phyloP scores from a whole-genome alignment of 2,113 vertebrate genomes.

The Cochlearius cochlearius region DNA sequence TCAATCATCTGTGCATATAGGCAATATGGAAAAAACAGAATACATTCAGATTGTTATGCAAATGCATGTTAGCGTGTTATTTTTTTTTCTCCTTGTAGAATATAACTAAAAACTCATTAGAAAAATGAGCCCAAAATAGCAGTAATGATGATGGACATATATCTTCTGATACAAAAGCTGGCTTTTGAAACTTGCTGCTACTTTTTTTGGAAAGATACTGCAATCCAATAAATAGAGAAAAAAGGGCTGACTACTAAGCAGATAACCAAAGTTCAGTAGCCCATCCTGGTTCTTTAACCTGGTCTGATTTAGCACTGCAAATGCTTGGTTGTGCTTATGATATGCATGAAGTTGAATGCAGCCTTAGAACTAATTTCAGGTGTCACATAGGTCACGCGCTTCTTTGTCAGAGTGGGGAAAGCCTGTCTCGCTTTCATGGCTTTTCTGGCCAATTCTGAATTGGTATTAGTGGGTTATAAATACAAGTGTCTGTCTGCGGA shows the following conservation, averaged over 20 bases:
- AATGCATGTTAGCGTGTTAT: neutral
- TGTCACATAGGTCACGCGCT: neutral
- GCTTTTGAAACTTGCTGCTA: neutral
- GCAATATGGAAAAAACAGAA: neutral
- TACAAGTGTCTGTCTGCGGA: neutral
- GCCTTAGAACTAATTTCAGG: neutral
- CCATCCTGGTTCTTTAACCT: neutral
- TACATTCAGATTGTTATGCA: neutral
- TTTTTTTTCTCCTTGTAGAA: neutral
- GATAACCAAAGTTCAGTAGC: neutral
- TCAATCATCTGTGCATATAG: neutral
- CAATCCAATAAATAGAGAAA: neutral
- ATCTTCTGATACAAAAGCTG: neutral
- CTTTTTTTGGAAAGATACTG: neutral
- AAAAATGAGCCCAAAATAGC: neutral
- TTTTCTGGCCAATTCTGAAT: neutral
- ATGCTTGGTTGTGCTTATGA: neutral
- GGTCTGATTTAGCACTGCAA: neutral
- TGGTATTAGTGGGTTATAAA: neutral
- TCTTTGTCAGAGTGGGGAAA: neutral
- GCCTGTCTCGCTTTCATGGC: neutral
- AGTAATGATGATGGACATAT: neutral
- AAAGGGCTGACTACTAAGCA: neutral
- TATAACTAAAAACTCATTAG: neutral
- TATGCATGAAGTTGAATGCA: neutral